Evolutionary conservation across 2,113 vertebrate species (phyloP).

Genomic region (Sphyrna mokarran): DNA sequence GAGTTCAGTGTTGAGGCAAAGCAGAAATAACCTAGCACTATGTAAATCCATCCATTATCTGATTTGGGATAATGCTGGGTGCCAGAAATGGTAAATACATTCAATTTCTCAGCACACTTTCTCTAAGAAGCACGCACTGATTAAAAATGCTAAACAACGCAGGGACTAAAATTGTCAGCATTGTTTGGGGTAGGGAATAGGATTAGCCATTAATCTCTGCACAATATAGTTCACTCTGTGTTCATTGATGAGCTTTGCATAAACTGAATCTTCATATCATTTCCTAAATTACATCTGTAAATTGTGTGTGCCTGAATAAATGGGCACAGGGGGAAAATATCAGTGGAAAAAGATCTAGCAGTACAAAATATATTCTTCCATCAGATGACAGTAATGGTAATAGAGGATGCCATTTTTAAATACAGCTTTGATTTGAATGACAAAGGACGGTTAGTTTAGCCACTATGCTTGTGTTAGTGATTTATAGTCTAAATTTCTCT

Average conservation of each 20-base stretch:
- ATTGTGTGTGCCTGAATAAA: background rate
- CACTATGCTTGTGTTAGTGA: background rate
- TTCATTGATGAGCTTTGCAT: constrained; percentile 6
- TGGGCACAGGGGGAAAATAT: background rate
- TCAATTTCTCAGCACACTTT: background rate
- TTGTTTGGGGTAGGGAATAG: background rate
- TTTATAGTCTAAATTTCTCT: background rate
- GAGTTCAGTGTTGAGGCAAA: background rate
- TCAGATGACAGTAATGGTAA: background rate
- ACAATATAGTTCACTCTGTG: background rate
- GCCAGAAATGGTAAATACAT: background rate
- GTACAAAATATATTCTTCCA: background rate
- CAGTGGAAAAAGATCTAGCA: constrained; percentile 3
- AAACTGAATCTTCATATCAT: background rate
- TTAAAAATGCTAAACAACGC: background rate
- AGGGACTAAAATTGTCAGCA: background rate
- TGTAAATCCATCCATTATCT: background rate
- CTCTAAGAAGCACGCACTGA: background rate
- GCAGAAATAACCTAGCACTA: background rate
- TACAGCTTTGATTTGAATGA: background rate
- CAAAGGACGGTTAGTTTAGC: constrained; percentile 18
- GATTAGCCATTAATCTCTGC: background rate
- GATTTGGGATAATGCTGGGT: background rate
- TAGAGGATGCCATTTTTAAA: background rate
- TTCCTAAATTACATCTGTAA: constrained; percentile 18